These are phyloP conservation scores for Lagodon rhomboides DNA, from an alignment of 2,797 vertebrate genomes.

Conservation along the genomic window DNA sequence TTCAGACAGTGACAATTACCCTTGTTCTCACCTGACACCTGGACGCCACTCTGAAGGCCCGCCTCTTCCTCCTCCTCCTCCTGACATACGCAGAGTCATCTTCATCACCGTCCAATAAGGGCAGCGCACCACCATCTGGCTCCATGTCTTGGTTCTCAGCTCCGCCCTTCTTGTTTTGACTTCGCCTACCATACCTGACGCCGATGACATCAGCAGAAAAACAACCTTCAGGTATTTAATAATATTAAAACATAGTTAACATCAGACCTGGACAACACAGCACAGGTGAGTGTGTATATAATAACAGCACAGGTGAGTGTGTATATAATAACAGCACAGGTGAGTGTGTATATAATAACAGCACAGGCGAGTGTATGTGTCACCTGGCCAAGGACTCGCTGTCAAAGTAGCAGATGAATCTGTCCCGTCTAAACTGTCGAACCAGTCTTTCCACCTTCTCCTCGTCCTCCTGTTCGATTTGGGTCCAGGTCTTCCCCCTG, in stretches of 20 bases:
- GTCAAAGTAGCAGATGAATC: conserved; percentile 91
- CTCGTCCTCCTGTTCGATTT: conserved; percentile 92
- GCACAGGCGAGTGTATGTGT: neutral
- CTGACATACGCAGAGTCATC: conserved; percentile 56
- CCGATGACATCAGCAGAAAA: conserved; percentile 27
- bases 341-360: neutral
- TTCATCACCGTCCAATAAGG: conserved; percentile 76
- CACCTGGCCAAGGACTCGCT: conserved; percentile 85
- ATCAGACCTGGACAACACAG: neutral
- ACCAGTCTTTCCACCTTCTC: conserved; percentile 89
- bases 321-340: neutral
- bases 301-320: neutral
- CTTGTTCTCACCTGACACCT: conserved; percentile 80
- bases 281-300: neutral
- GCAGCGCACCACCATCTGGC: conserved; percentile 55
- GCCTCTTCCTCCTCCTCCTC: conserved; percentile 64
- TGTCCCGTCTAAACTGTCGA: conserved; percentile 88
- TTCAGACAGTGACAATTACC: neutral
- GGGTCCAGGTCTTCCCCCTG: conserved; percentile 91
- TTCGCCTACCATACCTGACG: conserved; percentile 72
- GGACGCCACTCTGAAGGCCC: conserved; percentile 84
- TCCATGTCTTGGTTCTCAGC: conserved; percentile 38
- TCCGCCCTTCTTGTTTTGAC: conserved; percentile 39
- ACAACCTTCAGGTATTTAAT: neutral
- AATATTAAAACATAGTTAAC: neutral